These are phyloP conservation scores for Columba livia DNA, from an alignment of 2,113 vertebrate genomes.

Conservation along the genomic window DNA sequence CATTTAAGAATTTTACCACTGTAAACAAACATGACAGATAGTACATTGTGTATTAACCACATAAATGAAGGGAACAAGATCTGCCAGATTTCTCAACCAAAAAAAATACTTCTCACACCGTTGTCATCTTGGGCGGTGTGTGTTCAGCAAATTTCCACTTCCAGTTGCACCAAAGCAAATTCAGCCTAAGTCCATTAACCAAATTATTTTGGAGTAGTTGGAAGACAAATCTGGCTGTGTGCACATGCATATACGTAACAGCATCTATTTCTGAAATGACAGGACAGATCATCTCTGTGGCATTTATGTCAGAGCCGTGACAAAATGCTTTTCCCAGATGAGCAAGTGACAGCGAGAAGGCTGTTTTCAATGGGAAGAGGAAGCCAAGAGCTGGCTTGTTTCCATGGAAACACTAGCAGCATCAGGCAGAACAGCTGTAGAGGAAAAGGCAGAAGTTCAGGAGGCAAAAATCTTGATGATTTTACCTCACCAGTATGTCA, in stretches of 20 bases:
- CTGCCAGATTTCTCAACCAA: constrained; percentile 38
- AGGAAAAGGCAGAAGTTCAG: constrained; percentile 71
- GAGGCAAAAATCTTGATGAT: constrained; percentile 50
- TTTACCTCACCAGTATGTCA: constrained; percentile 42
- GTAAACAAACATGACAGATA: constrained; percentile 28
- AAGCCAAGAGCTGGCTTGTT: constrained; percentile 88
- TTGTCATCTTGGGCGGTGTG: neutral
- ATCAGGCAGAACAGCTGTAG: constrained; percentile 79
- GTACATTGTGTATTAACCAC: neutral
- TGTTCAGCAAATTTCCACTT: neutral
- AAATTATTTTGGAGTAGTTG: neutral
- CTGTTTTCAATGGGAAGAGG: constrained; percentile 89
- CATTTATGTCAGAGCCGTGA: constrained; percentile 67
- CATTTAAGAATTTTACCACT: neutral
- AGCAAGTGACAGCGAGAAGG: constrained; percentile 80
- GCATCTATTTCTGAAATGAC: constrained; percentile 56
- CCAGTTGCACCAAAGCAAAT: neutral
- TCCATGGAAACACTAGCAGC: constrained; percentile 93
- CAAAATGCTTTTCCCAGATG: constrained; percentile 75
- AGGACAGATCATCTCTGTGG: constrained; percentile 59
- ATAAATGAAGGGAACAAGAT: neutral
- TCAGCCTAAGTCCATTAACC: neutral
- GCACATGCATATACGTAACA: neutral
- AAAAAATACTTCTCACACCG: constrained; percentile 16
- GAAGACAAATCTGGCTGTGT: neutral